Base-by-base conservation (phyloP, 2,888 invertebrate species). In the Crioceris asparagi region DNA sequence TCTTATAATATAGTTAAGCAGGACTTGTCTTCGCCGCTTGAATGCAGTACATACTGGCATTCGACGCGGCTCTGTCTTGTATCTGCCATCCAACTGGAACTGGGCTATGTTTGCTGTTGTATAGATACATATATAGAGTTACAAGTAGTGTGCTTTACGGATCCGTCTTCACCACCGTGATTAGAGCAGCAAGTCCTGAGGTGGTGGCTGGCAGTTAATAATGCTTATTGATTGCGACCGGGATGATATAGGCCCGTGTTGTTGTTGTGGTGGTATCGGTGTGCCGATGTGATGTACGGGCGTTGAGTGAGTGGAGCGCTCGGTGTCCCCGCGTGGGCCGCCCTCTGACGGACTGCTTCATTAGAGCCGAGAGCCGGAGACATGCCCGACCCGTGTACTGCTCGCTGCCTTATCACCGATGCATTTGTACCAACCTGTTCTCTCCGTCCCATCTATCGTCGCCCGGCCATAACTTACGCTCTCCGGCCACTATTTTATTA, bases 281-380 rank as follows among this genome's bases (percentile, higher is more conserved):
- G 48, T 47, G 49, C 44, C 48, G 53, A 52, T 52, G 56, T 58
- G 54, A 59, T 55, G 52, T 56, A 56, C 53, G 54, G 52, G 38
- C 41, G 32, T 38, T 29, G 35, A 40, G 39, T 36, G 39, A 39
- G 38, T 42, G 37, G 41, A 35, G 35, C 14, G 12, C 27, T 27
- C 14, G 4, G 32, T 32, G 39, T 38, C 41, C 40, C 41, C 45
- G 57, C 55, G 59, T 58, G 57, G 60, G 60, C 45, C 44, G 56
- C 40, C n/a, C 32, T 40, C 44, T 62, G 61, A 62, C 57, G 58
- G 57, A 63, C 62, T 63, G 62, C 64, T 63, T 63, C 62, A 64
- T 64, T 64, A 64, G 60, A 57, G 55, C 48, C 49, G 27, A 12
- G 27, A 50, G 45, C 51, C 47, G 47, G 47, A 53, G 47, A 60